A percentile compares a stretch with the other conserved stretches of the same genome.
These are phyloP conservation scores for Amphiura filiformis DNA, from an alignment of 35 echinoderm and acorn worm genomes.

Conservation along the genomic window DNA sequence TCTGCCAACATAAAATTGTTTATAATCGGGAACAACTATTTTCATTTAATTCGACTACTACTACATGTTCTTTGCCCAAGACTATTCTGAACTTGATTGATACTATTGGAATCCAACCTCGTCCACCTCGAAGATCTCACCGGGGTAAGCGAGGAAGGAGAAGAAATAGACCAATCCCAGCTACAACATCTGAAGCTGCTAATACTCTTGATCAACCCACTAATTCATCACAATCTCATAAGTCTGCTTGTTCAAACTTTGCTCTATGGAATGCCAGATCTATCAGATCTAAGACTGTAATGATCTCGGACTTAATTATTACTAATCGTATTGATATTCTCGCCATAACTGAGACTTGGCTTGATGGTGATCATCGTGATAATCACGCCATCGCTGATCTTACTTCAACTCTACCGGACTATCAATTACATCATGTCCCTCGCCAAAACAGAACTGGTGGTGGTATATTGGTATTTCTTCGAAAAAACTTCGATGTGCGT, in stretches of 20 bases:
- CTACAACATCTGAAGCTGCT: no score
- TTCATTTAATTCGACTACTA: no score
- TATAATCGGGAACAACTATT: no score
- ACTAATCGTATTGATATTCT: slow-evolving; percentile 50
- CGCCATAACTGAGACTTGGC: slow-evolving; percentile 71
- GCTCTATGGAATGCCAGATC: slow-evolving; percentile 83
- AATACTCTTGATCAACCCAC: no score
- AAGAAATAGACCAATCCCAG: no score
- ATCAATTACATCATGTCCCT: slow-evolving; percentile 38
- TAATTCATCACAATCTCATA: no score
- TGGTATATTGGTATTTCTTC: slow-evolving; percentile 33
- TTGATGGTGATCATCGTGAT: slow-evolving; percentile 51
- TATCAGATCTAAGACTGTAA: slow-evolving; percentile 37
- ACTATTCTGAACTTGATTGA: no score
- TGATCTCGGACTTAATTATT: slow-evolving; percentile 47
- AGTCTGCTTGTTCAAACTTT: slow-evolving; percentile 26
- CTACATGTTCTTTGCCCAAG: no score
- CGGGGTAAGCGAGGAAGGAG: no score
- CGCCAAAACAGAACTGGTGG: slow-evolving; percentile 39
- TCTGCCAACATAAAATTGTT: no score
- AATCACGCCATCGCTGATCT: slow-evolving; percentile 64
- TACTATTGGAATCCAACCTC: no score
- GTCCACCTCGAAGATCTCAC: no score
- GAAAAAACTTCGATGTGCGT: slow-evolving; percentile 33
- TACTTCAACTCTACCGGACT: slow-evolving; percentile 28